Conservation (phyloP, 2,888 invertebrate genomes). For the Azorinus chamasolen region DNA sequence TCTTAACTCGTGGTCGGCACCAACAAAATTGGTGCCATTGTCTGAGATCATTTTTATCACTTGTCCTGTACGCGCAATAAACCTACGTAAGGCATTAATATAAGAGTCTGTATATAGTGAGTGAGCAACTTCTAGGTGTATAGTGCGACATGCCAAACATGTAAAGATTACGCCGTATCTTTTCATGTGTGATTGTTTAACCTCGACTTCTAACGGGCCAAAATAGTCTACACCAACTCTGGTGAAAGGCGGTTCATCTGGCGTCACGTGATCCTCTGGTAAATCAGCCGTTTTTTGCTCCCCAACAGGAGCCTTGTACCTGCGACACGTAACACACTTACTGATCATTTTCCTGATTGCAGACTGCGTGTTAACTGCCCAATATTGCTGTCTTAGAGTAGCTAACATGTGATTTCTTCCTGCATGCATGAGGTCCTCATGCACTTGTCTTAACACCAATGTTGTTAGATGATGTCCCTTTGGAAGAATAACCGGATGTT, state of each 20-base stretch:
- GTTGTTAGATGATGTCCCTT: constrained; percentile 33
- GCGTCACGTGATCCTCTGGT: too few species aligned
- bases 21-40: constrained; percentile 58
- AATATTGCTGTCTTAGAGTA: constrained; percentile 12
- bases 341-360: too few species aligned
- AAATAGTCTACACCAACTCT: constrained; percentile 65
- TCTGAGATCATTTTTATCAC: constrained; percentile 37
- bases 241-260: constrained; percentile 38
- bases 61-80: constrained; percentile 44
- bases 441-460: constrained; percentile 37
- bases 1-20: constrained; percentile 4
- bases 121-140: constrained; percentile 54
- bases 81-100: constrained; percentile 42
- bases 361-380: too few species aligned
- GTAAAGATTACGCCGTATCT: constrained; percentile 64
- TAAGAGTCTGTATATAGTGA: constrained; percentile 46
- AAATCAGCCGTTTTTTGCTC: too few species aligned
- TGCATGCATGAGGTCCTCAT: constrained; percentile 29
- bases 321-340: too few species aligned
- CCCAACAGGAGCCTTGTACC: too few species aligned
- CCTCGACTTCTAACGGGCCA: constrained; percentile 60
- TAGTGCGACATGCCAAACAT: constrained; percentile 42
- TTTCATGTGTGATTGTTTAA: constrained; percentile 45
- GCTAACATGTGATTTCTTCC: constrained; percentile 48
- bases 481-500: constrained; percentile 46